These are phyloP conservation scores for Tenualosa ilisha DNA, from an alignment of 2,797 vertebrate genomes.

Conservation along the genomic window DNA sequence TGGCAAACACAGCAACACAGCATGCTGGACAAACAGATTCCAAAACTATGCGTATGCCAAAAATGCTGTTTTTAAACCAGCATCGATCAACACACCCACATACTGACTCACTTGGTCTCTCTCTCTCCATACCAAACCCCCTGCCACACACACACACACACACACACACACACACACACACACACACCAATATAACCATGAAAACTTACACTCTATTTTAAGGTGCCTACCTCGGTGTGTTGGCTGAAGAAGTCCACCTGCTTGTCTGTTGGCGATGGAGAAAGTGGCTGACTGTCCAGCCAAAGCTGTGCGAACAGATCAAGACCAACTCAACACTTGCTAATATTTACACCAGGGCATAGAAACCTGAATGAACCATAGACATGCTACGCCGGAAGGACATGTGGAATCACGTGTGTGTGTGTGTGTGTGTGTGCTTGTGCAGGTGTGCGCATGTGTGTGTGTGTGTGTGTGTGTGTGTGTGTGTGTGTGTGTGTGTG, in stretches of 20 bases:
- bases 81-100: not conserved
- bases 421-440: constrained; percentile 11
- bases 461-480: constrained; percentile 7
- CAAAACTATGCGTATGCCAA: not conserved
- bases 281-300: constrained; percentile 82
- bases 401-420: not conserved
- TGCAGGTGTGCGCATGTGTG: not conserved
- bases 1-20: constrained; percentile 36
- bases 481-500: constrained; percentile 5
- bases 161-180: constrained; percentile 11
- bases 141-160: not conserved
- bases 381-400: not conserved
- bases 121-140: not conserved
- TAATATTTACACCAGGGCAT: not conserved
- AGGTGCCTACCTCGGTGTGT: constrained; percentile 77
- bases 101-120: not conserved
- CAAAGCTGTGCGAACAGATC: constrained; percentile 78
- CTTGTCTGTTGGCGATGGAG: constrained; percentile 79
- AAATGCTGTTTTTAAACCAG: constrained; percentile 16
- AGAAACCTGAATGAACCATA: not conserved
- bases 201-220: not conserved
- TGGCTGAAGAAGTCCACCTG: constrained; percentile 92
- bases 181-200: not conserved
- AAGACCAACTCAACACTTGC: not conserved
- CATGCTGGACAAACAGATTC: not conserved